Base-by-base conservation (phyloP, 2,113 vertebrate genomes). In the Malaclemys terrapin region DNA sequence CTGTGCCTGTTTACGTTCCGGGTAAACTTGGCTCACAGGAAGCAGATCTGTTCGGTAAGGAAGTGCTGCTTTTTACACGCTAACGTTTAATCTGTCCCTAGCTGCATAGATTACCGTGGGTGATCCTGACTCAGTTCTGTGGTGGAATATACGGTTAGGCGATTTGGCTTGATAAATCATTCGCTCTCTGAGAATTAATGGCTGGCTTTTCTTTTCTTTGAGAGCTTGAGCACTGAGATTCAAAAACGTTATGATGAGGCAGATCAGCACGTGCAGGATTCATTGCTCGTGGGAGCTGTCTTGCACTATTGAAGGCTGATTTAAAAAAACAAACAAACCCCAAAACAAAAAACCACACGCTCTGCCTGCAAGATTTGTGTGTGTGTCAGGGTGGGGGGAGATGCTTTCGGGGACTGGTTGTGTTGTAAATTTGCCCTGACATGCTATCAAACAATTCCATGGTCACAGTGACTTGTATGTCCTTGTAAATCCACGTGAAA, bases 361-460 rank as follows among this genome's bases (percentile, higher is more conserved):
- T 72, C 19, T 16, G 19, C 76, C 9, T 8, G 19, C 62, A 89
- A 91, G 89, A 19, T 69, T 91, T 87, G 31, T 31, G 47, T 14
- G 27, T 9, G 29, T 19, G 2, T 29, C n/a, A 85, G 27, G 8
- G 20, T 3, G 29, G 84, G 2, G 45, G 84, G 57, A 80, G 91
- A 72, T 89, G 65, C n/a, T 72, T 72, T 90, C 89, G 20, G 22
- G 19, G 76, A 14, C 78, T 94, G 76, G 80, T 80, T 90, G 84
- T 42, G 54, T 11, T 96, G 89, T 90, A 4, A 89, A 81, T 79
- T 94, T 87, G 50, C 86, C 59, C 80, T 94, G 62, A 47, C 47
- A 2, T 38, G 22, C 87, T 89, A 84, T 65, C 53, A 52, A 75
- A 79, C 50, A 81, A 49, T 27, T 89, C 8, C 25, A 22, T 72